A percentile compares a stretch with the other conserved stretches of the same genome.
These are phyloP conservation scores for Gadopsis marmoratus DNA, from an alignment of 2,797 vertebrate species.

Conservation along the genomic window DNA sequence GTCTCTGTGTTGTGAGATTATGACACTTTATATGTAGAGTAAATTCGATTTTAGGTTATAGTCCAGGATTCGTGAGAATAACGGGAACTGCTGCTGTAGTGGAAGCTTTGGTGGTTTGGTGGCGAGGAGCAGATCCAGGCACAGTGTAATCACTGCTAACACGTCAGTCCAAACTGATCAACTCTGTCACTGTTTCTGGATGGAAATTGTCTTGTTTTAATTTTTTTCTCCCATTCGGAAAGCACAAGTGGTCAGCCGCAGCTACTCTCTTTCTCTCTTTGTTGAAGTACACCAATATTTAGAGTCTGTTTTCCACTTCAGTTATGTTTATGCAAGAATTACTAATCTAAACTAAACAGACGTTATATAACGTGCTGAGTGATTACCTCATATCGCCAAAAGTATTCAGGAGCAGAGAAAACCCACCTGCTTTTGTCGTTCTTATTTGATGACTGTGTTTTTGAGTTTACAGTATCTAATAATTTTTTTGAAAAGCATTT, in stretches of 20 bases:
- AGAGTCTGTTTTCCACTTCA: constrained; percentile 40
- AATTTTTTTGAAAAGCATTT: not conserved
- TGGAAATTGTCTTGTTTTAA: constrained; percentile 17
- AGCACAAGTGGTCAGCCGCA: constrained; percentile 43
- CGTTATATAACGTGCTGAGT: not conserved
- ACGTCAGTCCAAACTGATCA: constrained; percentile 55
- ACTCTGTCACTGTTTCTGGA: constrained; percentile 50
- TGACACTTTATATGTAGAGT: constrained; percentile 9
- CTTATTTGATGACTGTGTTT: not conserved
- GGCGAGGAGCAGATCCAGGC: constrained; percentile 48
- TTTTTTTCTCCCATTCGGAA: constrained; percentile 24
- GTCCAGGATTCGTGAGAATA: constrained; percentile 38
- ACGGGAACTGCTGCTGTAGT: constrained; percentile 36
- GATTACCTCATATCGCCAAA: not conserved
- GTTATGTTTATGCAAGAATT: constrained; percentile 28
- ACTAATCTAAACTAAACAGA: constrained; percentile 8
- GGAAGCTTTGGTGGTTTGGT: constrained; percentile 58
- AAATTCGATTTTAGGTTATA: not conserved
- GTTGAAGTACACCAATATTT: constrained; percentile 28
- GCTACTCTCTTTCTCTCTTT: constrained; percentile 30
- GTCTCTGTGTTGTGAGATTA: not conserved
- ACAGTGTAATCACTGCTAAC: constrained; percentile 56
- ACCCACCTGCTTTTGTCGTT: not conserved
- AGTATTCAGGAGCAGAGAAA: not conserved
- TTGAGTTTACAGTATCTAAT: not conserved